Percentiles rank a stretch among this genome's conserved stretches.
phyloP scores from a whole-genome alignment of 2,113 vertebrate species.

The Periophthalmodon schlosseri region DNA sequence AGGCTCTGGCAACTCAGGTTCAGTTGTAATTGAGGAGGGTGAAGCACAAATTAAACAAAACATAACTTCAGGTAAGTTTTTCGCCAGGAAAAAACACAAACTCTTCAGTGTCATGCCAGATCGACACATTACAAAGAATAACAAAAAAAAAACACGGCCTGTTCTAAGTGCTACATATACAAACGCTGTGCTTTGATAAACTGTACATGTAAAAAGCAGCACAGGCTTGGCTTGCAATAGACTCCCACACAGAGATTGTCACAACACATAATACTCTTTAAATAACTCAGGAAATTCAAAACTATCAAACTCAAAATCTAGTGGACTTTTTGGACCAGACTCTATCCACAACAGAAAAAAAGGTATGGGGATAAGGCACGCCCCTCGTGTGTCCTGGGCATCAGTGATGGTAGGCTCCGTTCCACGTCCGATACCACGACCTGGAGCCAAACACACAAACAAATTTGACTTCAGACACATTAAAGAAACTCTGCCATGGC shows the following conservation, averaged over 20 bases:
- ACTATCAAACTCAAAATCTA: not conserved
- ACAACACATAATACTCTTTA: conserved; percentile 1
- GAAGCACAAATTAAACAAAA: too few species aligned
- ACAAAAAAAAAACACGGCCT: too few species aligned
- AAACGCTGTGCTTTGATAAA: not conserved
- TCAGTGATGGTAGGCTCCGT: conserved; percentile 74
- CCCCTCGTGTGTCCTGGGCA: not conserved
- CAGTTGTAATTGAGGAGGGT: too few species aligned
- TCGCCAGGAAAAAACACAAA: too few species aligned
- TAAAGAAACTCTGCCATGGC: not conserved
- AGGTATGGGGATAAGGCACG: not conserved
- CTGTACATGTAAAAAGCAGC: not conserved
- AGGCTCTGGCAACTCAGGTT: too few species aligned
- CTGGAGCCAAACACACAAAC: conserved; percentile 35
- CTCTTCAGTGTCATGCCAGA: too few species aligned
- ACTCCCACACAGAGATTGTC: not conserved
- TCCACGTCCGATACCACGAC: conserved; percentile 78
- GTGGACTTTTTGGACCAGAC: not conserved
- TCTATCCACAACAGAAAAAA: not conserved
- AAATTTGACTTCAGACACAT: not conserved
- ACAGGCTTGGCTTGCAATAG: not conserved
- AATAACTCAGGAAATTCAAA: not conserved
- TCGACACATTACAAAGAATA: too few species aligned
- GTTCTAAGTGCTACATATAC: not conserved
- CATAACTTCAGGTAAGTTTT: too few species aligned